These are phyloP conservation scores for Pseudococcus viburni DNA, from an alignment of 2,888 invertebrate genomes.

Conservation along the genomic window DNA sequence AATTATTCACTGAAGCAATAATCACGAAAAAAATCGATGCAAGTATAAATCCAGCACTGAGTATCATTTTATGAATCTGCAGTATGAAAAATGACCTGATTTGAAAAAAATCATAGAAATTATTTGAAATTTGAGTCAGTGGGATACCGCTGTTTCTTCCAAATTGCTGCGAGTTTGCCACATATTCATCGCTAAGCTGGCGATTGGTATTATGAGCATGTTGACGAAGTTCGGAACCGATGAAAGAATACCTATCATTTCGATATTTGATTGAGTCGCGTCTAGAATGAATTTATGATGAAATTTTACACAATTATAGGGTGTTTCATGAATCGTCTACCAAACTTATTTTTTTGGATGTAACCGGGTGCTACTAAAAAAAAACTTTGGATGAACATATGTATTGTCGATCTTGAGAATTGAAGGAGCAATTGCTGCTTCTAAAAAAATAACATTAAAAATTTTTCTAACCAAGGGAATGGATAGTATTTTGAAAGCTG, in stretches of 20 bases:
- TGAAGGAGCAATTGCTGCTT: no score
- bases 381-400: no score
- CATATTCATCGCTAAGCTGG: neutral
- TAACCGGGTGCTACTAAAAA: no score
- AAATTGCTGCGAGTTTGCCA: neutral
- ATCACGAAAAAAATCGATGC: neutral
- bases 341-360: no score
- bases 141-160: neutral
- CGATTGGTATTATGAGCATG: neutral
- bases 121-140: neutral
- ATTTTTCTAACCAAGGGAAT: no score
- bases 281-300: neutral
- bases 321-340: no score
- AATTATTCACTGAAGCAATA: neutral
- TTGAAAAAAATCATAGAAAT: neutral
- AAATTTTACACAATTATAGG: no score
- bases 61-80: conserved; percentile 6
- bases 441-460: no score
- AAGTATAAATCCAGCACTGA: neutral
- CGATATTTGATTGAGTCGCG: neutral
- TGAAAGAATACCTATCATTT: neutral
- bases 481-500: no score
- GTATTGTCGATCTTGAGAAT: no score
- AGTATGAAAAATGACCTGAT: neutral
- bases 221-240: neutral